Percentiles rank a stretch among this genome's conserved stretches.
Conservation (phyloP, 2,888 invertebrate genomes). For the Tinea trinotella region DNA sequence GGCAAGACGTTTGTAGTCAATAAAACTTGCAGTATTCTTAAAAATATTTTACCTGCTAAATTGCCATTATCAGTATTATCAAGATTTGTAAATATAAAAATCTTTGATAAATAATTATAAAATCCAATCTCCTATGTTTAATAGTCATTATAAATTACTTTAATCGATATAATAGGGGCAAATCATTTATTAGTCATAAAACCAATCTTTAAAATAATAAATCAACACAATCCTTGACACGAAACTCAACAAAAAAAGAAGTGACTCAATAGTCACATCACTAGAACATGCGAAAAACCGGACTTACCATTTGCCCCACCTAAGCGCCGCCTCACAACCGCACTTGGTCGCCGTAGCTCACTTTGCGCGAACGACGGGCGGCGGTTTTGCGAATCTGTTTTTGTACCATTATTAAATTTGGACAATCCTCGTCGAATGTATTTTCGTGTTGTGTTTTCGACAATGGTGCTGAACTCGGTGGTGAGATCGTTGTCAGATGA, state of each 20-base stretch:
- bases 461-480: constrained; percentile 28
- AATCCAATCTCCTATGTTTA: too few species aligned
- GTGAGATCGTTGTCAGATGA: constrained; percentile 33
- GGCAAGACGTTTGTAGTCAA: too few species aligned
- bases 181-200: too few species aligned
- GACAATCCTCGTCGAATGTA: constrained; percentile 37
- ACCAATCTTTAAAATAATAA: background rate
- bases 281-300: constrained; percentile 14
- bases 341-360: constrained; percentile 30
- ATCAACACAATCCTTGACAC: background rate
- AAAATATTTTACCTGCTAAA: too few species aligned
- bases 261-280: background rate
- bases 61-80: too few species aligned
- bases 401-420: constrained; percentile 35
- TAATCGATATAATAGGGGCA: too few species aligned
- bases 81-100: too few species aligned
- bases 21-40: too few species aligned
- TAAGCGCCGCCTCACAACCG: constrained; percentile 47
- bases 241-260: background rate
- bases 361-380: background rate
- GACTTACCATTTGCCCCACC: constrained; percentile 59
- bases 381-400: too few species aligned
- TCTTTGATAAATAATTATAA: too few species aligned
- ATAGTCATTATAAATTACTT: too few species aligned
- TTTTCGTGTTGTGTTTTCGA: constrained; percentile 35